Evolutionary conservation across 2,888 invertebrate species (phyloP), one percentile per base, ranked within the genome.

Genomic region (Athrips mouffetella): DNA sequence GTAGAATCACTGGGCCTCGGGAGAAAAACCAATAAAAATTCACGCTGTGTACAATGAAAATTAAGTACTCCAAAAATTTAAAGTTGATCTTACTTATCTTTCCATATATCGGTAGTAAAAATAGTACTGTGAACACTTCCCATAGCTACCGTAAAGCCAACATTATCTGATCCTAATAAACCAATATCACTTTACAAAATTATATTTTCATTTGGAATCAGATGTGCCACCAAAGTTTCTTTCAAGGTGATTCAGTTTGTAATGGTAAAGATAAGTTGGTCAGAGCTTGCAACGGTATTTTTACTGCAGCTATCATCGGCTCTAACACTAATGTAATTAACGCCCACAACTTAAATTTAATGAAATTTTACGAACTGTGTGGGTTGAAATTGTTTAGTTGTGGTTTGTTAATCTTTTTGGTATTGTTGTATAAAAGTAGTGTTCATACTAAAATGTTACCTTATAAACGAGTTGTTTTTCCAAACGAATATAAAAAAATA

Each of bases 241-340:
- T 15, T 11, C 5, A 13, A 15, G 8, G 23, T 30, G 16, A 10
- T 3, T 11, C 13, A 13, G 15, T 23, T 21, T 33, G 5, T n/a
- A n/a, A 10, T 16, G n/a, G 40, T 13, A 48, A 16, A 31, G 2
- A n/a, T 48, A 40, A 47, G 15, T 33, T 51, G 39, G 51, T 48
- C 8, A 11, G 40, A 31, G n/a, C 15, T 27, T 40, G 39, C 57
- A 69, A 71, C 69, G 70, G 75, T 70, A 68, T 70, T 70, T 74
- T 73, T 70, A 73, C 57, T 45, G 58, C 54, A 51, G 45, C 51
- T 55, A 58, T 61, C 59, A 54, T 63, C 57, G 55, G 56, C 52
- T 56, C 62, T 63, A 56, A 63, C 54, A 67, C 71, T 69, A 65
- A 59, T 61, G 64, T 71, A 71, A 77, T 76, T 73, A 73, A 76